Percentiles rank a stretch among this genome's conserved stretches.
phyloP scores from a whole-genome alignment of 2,888 invertebrate species.

The Kryphioiulus occultus region DNA sequence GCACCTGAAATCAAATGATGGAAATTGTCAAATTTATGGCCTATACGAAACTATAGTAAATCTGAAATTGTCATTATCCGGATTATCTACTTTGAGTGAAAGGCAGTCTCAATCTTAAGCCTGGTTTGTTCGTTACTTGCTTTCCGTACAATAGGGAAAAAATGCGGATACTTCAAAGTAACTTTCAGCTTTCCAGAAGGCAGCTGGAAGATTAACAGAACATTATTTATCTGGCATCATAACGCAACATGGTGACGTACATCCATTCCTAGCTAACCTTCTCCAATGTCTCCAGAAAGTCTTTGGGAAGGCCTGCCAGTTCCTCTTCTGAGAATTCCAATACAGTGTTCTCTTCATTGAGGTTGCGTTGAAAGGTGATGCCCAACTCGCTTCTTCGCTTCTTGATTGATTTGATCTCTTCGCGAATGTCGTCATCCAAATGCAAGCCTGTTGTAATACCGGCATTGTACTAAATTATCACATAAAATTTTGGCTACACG shows the following conservation, averaged over 20 bases:
- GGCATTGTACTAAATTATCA: not conserved
- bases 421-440: conserved; percentile 61
- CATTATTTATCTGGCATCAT: not conserved
- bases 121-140: conserved; percentile 63
- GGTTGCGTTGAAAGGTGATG: conserved; percentile 64
- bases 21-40: not conserved
- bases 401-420: conserved; percentile 63
- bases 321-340: conserved; percentile 64
- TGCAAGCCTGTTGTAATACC: conserved; percentile 61
- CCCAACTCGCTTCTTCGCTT: conserved; percentile 63
- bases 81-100: conserved; percentile 62
- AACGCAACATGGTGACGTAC: not conserved
- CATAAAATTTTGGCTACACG: not conserved
- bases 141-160: conserved; percentile 65
- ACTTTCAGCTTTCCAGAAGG: conserved; percentile 63
- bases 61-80: not conserved
- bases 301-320: conserved; percentile 60
- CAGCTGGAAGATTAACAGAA: conserved; percentile 56
- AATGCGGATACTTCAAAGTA: conserved; percentile 66
- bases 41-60: not conserved
- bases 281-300: conserved; percentile 59
- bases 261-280: conserved; percentile 54
- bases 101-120: conserved; percentile 62
- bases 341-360: conserved; percentile 65
- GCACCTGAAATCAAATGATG: conserved; percentile 59